Evolutionary conservation across 2,797 vertebrate genomes (phyloP), one percentile per base, ranked within the genome.

Genomic region (Cossypha polioptera): DNA sequence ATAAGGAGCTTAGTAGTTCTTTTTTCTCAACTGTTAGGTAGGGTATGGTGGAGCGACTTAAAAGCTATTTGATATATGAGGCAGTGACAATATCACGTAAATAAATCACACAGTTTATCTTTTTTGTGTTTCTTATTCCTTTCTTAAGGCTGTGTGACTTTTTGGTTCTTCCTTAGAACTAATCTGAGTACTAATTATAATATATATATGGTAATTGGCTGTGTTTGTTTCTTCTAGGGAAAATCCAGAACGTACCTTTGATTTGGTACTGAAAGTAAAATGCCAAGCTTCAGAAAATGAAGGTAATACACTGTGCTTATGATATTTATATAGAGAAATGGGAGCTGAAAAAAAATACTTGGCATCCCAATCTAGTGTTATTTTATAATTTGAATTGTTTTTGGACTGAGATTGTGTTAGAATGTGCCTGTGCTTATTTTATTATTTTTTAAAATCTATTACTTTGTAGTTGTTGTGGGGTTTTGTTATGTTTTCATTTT

Each of bases 171-270:
- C 31, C 6, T 47, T 76, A 47, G 36, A 65, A 33, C 17, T 69
- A 43, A 28, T 47, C 16, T 35, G 16, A 18, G 62, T 89, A 71
- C 9, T 83, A 38, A 16, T 54, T 68, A 24, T 54, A 86, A 25
- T 20, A 6, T 5, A 4, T 28, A 3, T 68, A 4, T 75, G 29
- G 43, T 77, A 91, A 88, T 76, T 14, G 63, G 33, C 92, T 95
- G n/a, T 94, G 28, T 95, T 94, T 95, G 21, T 82, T 90, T 88
- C 16, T 97, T 97, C 73, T 76, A 99, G 99, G 97, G 99, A 99
- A 98, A 99, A 99, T 96, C 99, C 99, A 94, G 98, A 99, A 79
- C 98, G 98, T 97, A 99, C 99, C 26, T 99, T 99, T 98, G 99
- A 99, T 98, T 98, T 99, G 98, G 98, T 99, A 54, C 92, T 99